Conservation (phyloP, 1,140 invertebrate species). For the Kradibia gibbosae region DNA sequence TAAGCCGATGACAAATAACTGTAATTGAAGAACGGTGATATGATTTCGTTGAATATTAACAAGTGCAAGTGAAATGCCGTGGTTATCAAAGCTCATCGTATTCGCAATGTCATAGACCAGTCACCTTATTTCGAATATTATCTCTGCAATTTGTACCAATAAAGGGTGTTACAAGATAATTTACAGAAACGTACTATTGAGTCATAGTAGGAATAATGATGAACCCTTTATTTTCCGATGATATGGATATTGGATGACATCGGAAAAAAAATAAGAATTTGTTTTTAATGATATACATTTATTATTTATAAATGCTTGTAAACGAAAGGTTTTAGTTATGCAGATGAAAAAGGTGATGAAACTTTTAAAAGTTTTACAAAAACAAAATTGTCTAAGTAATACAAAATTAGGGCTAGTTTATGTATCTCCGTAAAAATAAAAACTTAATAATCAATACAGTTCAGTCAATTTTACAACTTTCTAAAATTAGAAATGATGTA, state of each 20-base stretch:
- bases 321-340: no score
- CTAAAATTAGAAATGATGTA: neutral
- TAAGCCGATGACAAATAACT: constrained; percentile 39
- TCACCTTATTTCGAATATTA: neutral
- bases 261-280: no score
- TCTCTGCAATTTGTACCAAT: neutral
- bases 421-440: no score
- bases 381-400: no score
- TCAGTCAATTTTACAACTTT: neutral
- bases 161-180: neutral
- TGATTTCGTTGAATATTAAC: constrained; percentile 26
- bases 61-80: constrained; percentile 1
- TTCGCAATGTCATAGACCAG: neutral
- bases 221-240: no score
- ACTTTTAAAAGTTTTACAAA: no score
- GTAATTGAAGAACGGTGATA: constrained; percentile 31
- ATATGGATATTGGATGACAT: no score
- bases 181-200: neutral
- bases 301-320: no score
- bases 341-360: no score
- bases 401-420: no score
- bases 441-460: neutral
- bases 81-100: constrained; percentile 10
- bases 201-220: no score
- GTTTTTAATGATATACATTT: no score